These are phyloP conservation scores for Leptocoma aspasia DNA, from an alignment of 2,113 vertebrate species.

Conservation along the genomic window DNA sequence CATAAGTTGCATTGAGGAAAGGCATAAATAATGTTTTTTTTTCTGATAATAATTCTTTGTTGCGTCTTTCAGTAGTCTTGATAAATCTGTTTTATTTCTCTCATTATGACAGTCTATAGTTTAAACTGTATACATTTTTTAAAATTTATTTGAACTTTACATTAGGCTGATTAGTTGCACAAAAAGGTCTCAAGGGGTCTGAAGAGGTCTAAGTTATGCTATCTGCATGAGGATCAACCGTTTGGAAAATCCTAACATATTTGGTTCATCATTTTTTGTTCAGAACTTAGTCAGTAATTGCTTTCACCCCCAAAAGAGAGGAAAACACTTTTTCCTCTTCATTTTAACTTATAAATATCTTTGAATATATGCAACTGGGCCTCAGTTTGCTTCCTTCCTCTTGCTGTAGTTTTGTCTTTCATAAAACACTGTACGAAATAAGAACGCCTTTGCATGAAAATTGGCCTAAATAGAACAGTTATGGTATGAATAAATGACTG, in stretches of 20 bases:
- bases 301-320: background rate
- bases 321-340: background rate
- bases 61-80: background rate
- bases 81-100: background rate
- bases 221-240: background rate
- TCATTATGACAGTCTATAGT: background rate
- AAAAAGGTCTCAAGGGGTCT: background rate
- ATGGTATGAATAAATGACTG: background rate
- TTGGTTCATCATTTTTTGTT: background rate
- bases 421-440: background rate
- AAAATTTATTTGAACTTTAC: background rate
- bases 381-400: background rate
- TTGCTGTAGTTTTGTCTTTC: background rate
- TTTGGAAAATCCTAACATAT: background rate
- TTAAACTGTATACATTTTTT: background rate
- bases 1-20: background rate
- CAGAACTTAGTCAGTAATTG: background rate
- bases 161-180: background rate
- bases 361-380: background rate
- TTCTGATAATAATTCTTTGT: background rate
- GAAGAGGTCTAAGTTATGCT: background rate
- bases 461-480: background rate
- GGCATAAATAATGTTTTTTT: background rate
- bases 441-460: background rate
- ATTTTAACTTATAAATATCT: background rate